These are phyloP conservation scores for Oopsacas minuta DNA, from an alignment of 37 sponge, comb jelly and placozoan species.

Conservation along the genomic window DNA sequence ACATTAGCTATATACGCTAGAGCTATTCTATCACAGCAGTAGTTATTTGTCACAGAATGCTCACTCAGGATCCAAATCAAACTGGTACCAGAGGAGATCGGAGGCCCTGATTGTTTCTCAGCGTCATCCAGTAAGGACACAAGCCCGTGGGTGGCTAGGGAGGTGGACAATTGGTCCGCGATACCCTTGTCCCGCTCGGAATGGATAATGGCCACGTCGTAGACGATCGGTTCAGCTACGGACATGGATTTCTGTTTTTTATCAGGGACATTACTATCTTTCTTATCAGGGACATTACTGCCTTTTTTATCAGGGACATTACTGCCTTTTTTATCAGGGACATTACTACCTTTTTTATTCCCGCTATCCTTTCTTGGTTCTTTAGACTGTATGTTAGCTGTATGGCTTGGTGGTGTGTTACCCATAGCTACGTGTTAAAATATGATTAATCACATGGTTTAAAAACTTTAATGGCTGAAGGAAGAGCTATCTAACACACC, in stretches of 20 bases:
- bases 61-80: conserved; percentile 32
- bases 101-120: not conserved
- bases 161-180: not conserved
- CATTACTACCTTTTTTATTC: not conserved
- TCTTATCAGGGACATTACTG: not conserved
- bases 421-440: too few relatives aligned
- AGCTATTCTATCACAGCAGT: conserved; percentile 58
- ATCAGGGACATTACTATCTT: not conserved
- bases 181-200: not conserved
- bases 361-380: too few relatives aligned
- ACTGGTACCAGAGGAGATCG: not conserved
- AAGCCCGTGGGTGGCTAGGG: not conserved
- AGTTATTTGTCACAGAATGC: conserved; percentile 34
- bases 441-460: too few relatives aligned
- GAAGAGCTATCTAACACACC: too few relatives aligned
- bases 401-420: too few relatives aligned
- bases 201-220: not conserved
- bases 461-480: too few relatives aligned
- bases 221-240: not conserved
- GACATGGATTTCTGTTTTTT: not conserved
- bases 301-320: not conserved
- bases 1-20: conserved; percentile 91
- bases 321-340: not conserved
- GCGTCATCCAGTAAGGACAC: not conserved
- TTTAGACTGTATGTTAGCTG: too few relatives aligned